Conservation (phyloP, 1,140 invertebrate genomes). For the Papilio aristodemus region DNA sequence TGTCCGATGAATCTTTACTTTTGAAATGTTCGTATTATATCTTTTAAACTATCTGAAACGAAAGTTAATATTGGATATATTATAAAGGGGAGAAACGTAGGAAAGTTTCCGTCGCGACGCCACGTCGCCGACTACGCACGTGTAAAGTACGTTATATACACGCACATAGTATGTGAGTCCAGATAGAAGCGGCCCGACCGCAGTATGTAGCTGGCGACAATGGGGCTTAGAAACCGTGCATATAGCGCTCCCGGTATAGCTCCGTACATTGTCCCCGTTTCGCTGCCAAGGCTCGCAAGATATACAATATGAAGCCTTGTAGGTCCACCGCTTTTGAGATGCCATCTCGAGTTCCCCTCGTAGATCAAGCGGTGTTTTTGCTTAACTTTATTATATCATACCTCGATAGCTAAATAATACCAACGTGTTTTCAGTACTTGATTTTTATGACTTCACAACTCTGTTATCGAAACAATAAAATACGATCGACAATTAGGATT, state of each 20-base stretch:
- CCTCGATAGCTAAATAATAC: neutral
- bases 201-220: conserved; percentile 25
- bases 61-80: conserved; percentile 11
- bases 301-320: conserved; percentile 31
- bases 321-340: conserved; percentile 26
- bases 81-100: neutral
- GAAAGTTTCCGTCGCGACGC: conserved; percentile 10
- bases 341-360: conserved; percentile 23
- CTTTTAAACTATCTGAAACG: neutral
- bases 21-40: neutral
- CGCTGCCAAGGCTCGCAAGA: conserved; percentile 17
- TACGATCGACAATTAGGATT: neutral
- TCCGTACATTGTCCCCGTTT: conserved; percentile 18
- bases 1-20: neutral
- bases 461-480: neutral
- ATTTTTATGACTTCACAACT: too few species aligned
- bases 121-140: neutral
- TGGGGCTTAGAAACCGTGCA: conserved; percentile 24
- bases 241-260: conserved; percentile 7
- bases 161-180: neutral
- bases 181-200: neutral
- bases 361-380: conserved; percentile 14
- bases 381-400: conserved; percentile 7
- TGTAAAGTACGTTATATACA: conserved; percentile 3
- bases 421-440: too few species aligned